These are phyloP conservation scores for Pomacea maculata DNA, from an alignment of 1,140 invertebrate species.

Conservation along the genomic window DNA sequence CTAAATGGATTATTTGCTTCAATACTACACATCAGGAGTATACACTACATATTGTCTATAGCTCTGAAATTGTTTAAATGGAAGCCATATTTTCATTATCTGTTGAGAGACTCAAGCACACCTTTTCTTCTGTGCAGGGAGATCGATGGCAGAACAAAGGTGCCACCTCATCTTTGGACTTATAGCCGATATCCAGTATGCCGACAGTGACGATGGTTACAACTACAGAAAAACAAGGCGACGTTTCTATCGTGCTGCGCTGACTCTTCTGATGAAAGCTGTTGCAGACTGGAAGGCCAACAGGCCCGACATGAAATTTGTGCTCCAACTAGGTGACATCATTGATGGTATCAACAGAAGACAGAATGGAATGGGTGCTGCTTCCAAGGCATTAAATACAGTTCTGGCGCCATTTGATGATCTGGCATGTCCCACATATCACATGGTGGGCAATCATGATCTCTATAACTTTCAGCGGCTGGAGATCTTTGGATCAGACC, in stretches of 20 bases:
- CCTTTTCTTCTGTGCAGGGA: background rate
- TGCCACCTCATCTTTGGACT: slow-evolving; percentile 58
- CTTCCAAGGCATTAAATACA: slow-evolving; percentile 23
- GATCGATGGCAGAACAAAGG: background rate
- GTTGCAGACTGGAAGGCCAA: slow-evolving; percentile 54
- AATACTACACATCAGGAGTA: too few species aligned
- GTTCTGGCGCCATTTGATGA: slow-evolving; percentile 36
- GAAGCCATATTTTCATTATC: too few species aligned
- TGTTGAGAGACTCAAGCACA: too few species aligned
- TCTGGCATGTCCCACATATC: slow-evolving; percentile 50
- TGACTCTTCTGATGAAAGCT: slow-evolving; percentile 54
- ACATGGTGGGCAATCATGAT: slow-evolving; percentile 65
- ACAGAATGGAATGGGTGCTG: background rate
- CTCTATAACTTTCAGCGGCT: slow-evolving; percentile 61
- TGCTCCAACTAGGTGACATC: slow-evolving; percentile 64
- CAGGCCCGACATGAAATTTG: slow-evolving; percentile 45
- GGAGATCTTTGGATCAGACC: slow-evolving; percentile 39
- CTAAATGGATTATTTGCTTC: too few species aligned
- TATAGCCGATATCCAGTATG: slow-evolving; percentile 65
- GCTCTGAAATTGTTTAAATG: too few species aligned
- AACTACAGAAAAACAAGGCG: slow-evolving; percentile 52
- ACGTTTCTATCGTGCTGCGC: slow-evolving; percentile 58
- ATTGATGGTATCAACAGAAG: slow-evolving; percentile 60
- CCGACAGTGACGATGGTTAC: slow-evolving; percentile 59
- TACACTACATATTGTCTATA: too few species aligned